A percentile compares a stretch with the other conserved stretches of the same genome.
These are phyloP conservation scores for Ceryle rudis DNA, from an alignment of 2,797 vertebrate species.

Conservation along the genomic window DNA sequence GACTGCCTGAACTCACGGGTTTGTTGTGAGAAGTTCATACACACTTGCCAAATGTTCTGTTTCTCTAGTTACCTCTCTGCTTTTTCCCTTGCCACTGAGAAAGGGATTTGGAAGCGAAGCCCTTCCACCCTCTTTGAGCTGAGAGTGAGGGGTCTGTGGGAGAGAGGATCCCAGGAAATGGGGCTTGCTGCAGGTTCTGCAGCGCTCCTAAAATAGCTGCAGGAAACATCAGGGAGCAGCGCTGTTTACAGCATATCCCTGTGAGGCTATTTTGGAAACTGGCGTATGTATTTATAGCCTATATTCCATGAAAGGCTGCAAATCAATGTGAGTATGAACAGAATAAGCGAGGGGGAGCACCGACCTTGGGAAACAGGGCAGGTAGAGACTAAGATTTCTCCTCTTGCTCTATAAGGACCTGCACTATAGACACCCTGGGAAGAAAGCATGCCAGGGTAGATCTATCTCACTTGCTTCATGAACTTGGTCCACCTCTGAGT, in stretches of 20 bases:
- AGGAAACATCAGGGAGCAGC: background rate
- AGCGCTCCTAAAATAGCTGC: background rate
- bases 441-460: accelerated
- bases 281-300: background rate
- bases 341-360: background rate
- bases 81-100: background rate
- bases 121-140: accelerated
- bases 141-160: background rate
- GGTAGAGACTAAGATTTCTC: background rate
- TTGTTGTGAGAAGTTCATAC: slow-evolving; percentile 60
- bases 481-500: background rate
- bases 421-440: background rate
- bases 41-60: slow-evolving; percentile 28
- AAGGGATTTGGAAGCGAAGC: background rate
- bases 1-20: slow-evolving; percentile 39
- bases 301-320: background rate
- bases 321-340: background rate
- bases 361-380: background rate
- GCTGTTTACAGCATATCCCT: background rate
- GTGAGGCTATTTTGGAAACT: background rate
- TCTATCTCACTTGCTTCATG: background rate
- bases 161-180: background rate
- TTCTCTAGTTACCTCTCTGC: background rate
- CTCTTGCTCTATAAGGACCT: background rate
- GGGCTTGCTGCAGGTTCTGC: background rate